Percentiles rank a stretch among this genome's conserved stretches.
These are phyloP conservation scores for Argyresthia albistria DNA, from an alignment of 2,888 invertebrate species.

Conservation along the genomic window DNA sequence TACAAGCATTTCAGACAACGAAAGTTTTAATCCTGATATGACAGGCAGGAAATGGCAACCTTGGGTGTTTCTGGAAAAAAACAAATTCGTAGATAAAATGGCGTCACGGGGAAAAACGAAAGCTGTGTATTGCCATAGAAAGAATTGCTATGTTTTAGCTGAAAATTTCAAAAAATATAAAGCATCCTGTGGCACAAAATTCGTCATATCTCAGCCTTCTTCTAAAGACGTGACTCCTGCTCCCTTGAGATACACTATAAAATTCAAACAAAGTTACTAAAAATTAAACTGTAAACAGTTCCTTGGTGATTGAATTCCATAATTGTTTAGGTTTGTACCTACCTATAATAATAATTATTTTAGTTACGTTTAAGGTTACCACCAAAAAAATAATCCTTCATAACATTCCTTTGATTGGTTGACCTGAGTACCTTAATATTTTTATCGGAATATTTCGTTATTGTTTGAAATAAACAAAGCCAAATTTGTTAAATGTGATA, in stretches of 20 bases:
- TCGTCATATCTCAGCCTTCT: conserved; percentile 53
- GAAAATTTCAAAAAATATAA: conserved; percentile 59
- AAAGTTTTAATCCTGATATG: conserved; percentile 51
- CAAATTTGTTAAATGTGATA: conserved; percentile 61
- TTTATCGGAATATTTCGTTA: conserved; percentile 25
- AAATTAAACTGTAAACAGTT: conserved; percentile 9
- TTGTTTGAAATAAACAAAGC: conserved; percentile 30
- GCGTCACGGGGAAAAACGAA: conserved; percentile 44
- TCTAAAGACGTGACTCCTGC: conserved; percentile 31
- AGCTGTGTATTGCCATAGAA: conserved; percentile 52
- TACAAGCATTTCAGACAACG: conserved; percentile 42
- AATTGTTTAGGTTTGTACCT: conserved; percentile 5
- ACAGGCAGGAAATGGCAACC: conserved; percentile 69
- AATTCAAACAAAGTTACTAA: conserved; percentile 45
- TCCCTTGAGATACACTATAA: conserved; percentile 58
- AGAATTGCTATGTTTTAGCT: conserved; percentile 45
- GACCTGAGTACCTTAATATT: conserved; percentile 28
- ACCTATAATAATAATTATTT: neutral
- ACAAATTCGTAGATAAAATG: conserved; percentile 60
- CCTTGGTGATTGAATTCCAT: conserved; percentile 11
- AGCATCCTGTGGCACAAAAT: conserved; percentile 45
- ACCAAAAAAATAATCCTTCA: neutral
- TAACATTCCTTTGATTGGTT: conserved; percentile 38
- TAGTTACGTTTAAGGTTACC: neutral
- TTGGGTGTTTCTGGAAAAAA: conserved; percentile 62